Evolutionary conservation across 2,797 vertebrate species (phyloP).

Genomic region (Taenioides sp.): DNA sequence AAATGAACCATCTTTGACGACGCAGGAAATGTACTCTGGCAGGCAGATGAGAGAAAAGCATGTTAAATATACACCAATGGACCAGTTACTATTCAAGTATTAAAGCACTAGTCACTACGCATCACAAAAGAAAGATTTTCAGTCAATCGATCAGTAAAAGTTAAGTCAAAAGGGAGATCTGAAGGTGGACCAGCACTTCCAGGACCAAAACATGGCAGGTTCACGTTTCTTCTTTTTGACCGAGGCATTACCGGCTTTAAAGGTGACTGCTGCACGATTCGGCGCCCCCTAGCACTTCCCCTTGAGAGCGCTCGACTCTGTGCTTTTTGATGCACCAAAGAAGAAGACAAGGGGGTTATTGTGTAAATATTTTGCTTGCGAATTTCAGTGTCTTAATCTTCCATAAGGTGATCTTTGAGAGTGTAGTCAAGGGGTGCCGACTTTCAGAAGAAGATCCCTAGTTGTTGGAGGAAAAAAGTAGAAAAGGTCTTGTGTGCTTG

Average conservation of each 20-base stretch:
- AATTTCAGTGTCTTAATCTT: constrained; percentile 80
- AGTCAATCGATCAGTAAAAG: constrained; percentile 62
- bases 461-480: constrained; percentile 72
- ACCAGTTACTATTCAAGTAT: constrained; percentile 50
- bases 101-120: constrained; percentile 59
- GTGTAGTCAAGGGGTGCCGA: constrained; percentile 74
- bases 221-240: constrained; percentile 72
- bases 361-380: constrained; percentile 78
- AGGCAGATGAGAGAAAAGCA: constrained; percentile 32
- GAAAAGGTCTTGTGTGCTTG: constrained; percentile 81
- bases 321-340: constrained; percentile 66
- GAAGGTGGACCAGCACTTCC: constrained; percentile 67
- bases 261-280: constrained; percentile 70
- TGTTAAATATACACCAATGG: constrained; percentile 50
- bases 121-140: constrained; percentile 64
- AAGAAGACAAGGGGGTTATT: constrained; percentile 55
- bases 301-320: constrained; percentile 56
- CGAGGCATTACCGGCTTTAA: constrained; percentile 58
- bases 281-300: constrained; percentile 63
- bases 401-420: constrained; percentile 80
- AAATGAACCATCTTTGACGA: constrained; percentile 43
- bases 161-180: constrained; percentile 70
- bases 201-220: constrained; percentile 65
- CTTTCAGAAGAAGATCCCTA: constrained; percentile 75
- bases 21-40: constrained; percentile 50